These are phyloP conservation scores for Gorsachius magnificus DNA, from an alignment of 2,797 vertebrate species.

Conservation along the genomic window DNA sequence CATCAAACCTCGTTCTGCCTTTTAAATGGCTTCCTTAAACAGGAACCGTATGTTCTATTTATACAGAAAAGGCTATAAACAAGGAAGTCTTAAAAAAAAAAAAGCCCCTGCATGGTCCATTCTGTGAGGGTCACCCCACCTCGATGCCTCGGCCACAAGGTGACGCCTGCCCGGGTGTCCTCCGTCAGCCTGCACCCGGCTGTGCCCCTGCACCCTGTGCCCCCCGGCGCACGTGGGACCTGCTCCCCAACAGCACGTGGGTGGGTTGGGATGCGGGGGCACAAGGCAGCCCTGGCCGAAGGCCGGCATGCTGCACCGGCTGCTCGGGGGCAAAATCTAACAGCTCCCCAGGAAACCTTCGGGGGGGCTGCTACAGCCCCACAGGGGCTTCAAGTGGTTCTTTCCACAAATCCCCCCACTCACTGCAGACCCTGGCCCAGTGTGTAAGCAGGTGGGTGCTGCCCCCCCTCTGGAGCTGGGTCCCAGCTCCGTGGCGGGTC, in stretches of 20 bases:
- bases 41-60: constrained; percentile 61
- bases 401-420: accelerated
- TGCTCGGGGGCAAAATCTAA: not conserved
- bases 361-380: not conserved
- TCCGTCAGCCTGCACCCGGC: not conserved
- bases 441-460: not conserved
- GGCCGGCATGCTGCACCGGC: not conserved
- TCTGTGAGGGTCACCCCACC: not conserved
- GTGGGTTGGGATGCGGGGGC: accelerated
- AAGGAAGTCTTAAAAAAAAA: constrained; percentile 24
- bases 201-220: not conserved
- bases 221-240: not conserved
- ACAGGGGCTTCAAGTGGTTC: accelerated
- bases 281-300: accelerated
- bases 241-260: accelerated
- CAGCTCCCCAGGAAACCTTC: not conserved
- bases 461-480: accelerated
- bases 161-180: not conserved
- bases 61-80: constrained; percentile 12
- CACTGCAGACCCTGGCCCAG: not conserved
- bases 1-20: not conserved
- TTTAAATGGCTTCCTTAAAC: constrained; percentile 60
- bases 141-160: accelerated
- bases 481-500: not conserved
- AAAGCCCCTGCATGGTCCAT: not conserved